Percentiles rank a stretch among this genome's conserved stretches.
Conservation (phyloP, 1,140 invertebrate species). For the Venustaconcha ellipsiformis region DNA sequence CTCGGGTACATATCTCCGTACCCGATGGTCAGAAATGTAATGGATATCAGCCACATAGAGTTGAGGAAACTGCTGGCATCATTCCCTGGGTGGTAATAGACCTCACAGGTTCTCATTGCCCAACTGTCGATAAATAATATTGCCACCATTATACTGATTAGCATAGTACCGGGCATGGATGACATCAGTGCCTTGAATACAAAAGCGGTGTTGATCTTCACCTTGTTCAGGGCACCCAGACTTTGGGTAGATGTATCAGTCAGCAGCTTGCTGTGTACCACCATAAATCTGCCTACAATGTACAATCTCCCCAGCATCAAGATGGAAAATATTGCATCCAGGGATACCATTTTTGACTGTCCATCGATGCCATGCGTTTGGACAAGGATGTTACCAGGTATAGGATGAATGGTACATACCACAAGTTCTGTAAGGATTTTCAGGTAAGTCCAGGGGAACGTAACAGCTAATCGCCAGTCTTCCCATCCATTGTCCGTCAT, state of each 20-base stretch:
- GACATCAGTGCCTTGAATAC: slow-evolving; percentile 69
- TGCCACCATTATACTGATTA: slow-evolving; percentile 57
- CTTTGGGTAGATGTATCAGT: slow-evolving; percentile 66
- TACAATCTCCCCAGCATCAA: slow-evolving; percentile 67
- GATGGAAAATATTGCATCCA: slow-evolving; percentile 66
- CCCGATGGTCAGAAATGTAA: slow-evolving; percentile 62
- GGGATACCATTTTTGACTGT: slow-evolving; percentile 35
- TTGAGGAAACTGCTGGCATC: slow-evolving; percentile 47
- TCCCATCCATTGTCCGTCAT: slow-evolving; percentile 61
- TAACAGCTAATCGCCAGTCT: slow-evolving; percentile 58
- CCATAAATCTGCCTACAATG: slow-evolving; percentile 60
- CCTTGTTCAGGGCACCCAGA: slow-evolving; percentile 66
- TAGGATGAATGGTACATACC: slow-evolving; percentile 58
- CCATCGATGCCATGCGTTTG: slow-evolving; percentile 33
- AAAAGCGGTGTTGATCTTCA: slow-evolving; percentile 66
- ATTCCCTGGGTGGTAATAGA: slow-evolving; percentile 49
- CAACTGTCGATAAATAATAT: slow-evolving; percentile 64
- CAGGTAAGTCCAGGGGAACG: slow-evolving; percentile 39
- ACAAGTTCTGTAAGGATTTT: slow-evolving; percentile 52
- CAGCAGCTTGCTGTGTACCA: slow-evolving; percentile 64
- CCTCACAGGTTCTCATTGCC: slow-evolving; percentile 64
- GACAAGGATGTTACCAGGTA: slow-evolving; percentile 54
- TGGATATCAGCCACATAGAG: slow-evolving; percentile 60
- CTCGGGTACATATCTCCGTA: slow-evolving; percentile 62
- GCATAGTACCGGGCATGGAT: slow-evolving; percentile 62